Conservation (phyloP, 23 tunicate species). For the Halocynthia aurantium region DNA sequence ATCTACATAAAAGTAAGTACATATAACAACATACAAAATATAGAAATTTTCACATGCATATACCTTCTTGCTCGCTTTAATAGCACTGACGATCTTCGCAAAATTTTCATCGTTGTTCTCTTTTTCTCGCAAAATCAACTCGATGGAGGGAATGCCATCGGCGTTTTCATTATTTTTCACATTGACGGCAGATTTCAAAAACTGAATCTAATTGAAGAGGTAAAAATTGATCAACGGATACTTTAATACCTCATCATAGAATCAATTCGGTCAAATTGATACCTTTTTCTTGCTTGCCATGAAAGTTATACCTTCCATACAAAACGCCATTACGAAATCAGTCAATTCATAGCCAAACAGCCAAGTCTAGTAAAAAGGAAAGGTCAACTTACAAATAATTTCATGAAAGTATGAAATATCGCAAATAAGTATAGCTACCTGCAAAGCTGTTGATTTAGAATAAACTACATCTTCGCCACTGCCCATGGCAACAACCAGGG, state of each 20-base stretch:
- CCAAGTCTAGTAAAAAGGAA: slow-evolving; percentile 69
- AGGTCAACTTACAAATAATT: background rate
- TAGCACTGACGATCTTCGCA: slow-evolving; percentile 36
- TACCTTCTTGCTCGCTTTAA: slow-evolving; percentile 75
- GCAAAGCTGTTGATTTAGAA: slow-evolving; percentile 83
- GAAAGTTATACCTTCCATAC: slow-evolving; percentile 62
- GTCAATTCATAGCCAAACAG: slow-evolving; percentile 97
- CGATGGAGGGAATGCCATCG: slow-evolving; percentile 56
- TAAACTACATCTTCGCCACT: slow-evolving; percentile 82
- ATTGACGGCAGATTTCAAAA: slow-evolving; percentile 69
- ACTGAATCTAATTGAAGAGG: slow-evolving; percentile 48
- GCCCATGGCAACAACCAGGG: slow-evolving; percentile 78
- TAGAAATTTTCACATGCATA: background rate
- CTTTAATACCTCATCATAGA: slow-evolving; percentile 5
- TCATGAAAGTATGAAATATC: background rate
- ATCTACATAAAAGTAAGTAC: background rate
- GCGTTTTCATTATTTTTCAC: slow-evolving; percentile 40
- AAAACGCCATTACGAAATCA: slow-evolving; percentile 81
- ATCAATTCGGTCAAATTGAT: background rate
- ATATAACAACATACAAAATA: background rate
- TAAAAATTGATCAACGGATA: background rate
- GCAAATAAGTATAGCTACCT: slow-evolving; percentile 19
- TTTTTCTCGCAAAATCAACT: slow-evolving; percentile 63
- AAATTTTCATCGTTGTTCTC: slow-evolving; percentile 74
- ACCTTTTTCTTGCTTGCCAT: slow-evolving; percentile 96